Conservation (phyloP, 2,888 invertebrate species). For the Cantharis rustica region DNA sequence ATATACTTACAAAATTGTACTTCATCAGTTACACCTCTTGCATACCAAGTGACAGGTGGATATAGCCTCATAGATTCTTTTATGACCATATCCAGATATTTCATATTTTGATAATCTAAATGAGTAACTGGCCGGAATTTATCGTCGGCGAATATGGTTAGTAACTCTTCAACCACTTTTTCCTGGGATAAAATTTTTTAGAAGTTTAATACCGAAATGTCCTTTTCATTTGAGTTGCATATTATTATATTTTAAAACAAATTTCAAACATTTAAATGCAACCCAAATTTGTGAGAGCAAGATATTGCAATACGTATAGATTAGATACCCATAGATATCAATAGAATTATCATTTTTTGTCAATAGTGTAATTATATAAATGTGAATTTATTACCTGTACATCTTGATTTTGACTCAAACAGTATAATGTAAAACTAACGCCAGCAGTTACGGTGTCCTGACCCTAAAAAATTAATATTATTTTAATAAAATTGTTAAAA, state of each 20-base stretch:
- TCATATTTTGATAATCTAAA: slow-evolving; percentile 1
- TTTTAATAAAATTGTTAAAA: no score
- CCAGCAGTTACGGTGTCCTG: neutral
- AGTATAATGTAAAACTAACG: neutral
- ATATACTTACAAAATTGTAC: neutral
- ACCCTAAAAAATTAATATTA: neutral
- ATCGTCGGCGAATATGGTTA: neutral
- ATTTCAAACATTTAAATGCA: no score
- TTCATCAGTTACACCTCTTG: neutral
- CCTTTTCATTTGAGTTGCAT: no score
- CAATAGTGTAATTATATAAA: no score
- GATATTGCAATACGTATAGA: no score
- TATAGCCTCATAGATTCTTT: neutral
- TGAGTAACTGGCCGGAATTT: neutral
- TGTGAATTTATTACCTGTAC: neutral
- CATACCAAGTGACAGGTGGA: neutral
- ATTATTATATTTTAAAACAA: no score
- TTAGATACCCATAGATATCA: no score
- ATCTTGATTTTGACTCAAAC: neutral
- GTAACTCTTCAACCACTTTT: neutral
- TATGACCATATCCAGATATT: neutral
- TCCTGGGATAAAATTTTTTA: neutral
- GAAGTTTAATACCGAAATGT: no score
- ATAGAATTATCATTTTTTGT: no score
- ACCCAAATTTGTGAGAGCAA: no score